These are phyloP conservation scores for Cryptocephalus primarius DNA, from an alignment of 2,888 invertebrate species.

Conservation along the genomic window DNA sequence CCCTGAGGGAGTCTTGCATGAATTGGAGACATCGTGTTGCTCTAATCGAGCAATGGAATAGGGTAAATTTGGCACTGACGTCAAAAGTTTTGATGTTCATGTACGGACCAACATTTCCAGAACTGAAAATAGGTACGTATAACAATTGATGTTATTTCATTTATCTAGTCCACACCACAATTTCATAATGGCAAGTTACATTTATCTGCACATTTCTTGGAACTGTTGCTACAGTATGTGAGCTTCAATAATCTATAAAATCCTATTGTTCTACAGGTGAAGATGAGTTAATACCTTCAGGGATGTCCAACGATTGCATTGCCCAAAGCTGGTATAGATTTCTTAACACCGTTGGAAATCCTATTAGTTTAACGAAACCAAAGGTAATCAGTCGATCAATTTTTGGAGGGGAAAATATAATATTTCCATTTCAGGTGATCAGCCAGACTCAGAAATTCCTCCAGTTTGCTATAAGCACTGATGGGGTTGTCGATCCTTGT, in stretches of 20 bases:
- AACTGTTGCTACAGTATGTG: no score
- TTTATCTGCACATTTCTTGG: no score
- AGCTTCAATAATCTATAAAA: no score
- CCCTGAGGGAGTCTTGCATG: slow-evolving; percentile 81
- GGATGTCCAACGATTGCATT: slow-evolving; percentile 81
- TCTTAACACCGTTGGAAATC: slow-evolving; percentile 88
- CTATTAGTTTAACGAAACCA: slow-evolving; percentile 82
- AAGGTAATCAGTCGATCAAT: slow-evolving; percentile 39
- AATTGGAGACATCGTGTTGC: slow-evolving; percentile 92
- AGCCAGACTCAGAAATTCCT: slow-evolving; percentile 63
- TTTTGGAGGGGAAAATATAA: not conserved
- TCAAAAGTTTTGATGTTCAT: slow-evolving; percentile 73
- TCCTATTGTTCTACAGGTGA: slow-evolving; percentile 35
- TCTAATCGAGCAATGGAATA: slow-evolving; percentile 89
- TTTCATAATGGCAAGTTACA: no score
- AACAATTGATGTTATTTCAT: not conserved
- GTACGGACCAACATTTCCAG: slow-evolving; percentile 78
- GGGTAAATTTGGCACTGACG: slow-evolving; percentile 82
- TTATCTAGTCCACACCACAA: not conserved
- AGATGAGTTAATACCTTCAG: slow-evolving; percentile 76
- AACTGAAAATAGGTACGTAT: slow-evolving; percentile 58
- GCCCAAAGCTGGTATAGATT: slow-evolving; percentile 95
- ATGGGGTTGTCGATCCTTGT: slow-evolving; percentile 75
- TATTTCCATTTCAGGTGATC: slow-evolving; percentile 28
- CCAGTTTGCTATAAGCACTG: slow-evolving; percentile 68